phyloP scores from a whole-genome alignment of 2,797 vertebrate genomes.

The Hyperoplus immaculatus region DNA sequence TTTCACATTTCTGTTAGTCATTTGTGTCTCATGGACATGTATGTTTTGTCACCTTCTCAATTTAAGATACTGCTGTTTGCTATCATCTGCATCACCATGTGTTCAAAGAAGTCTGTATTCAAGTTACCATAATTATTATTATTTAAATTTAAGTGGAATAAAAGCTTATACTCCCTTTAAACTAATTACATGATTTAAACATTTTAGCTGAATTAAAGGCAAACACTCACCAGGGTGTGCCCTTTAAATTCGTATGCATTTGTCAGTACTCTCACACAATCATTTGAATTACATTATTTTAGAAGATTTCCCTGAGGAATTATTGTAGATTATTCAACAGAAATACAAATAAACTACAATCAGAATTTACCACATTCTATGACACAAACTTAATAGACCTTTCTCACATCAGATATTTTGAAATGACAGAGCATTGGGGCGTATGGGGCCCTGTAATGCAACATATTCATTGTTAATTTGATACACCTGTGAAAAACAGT shows the following conservation, averaged over 20 bases:
- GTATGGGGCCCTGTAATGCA: neutral
- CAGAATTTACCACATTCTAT: neutral
- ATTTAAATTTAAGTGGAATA: neutral
- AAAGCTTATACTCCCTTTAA: neutral
- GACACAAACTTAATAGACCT: neutral
- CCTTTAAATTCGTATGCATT: neutral
- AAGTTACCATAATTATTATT: neutral
- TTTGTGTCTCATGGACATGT: too few relatives aligned
- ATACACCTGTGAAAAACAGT: neutral
- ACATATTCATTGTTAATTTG: neutral
- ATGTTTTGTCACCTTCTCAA: neutral
- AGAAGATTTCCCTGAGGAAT: neutral
- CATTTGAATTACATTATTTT: neutral
- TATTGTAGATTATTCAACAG: neutral
- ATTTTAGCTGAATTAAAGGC: neutral
- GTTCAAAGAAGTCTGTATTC: neutral
- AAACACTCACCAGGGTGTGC: neutral
- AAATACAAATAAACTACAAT: neutral
- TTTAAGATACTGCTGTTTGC: neutral
- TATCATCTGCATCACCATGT: neutral
- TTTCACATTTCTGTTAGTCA: conserved; percentile 2
- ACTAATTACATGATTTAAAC: too few relatives aligned
- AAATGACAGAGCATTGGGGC: neutral
- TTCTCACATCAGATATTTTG: neutral
- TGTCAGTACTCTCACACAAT: neutral